phyloP scores from a whole-genome alignment of 2,113 vertebrate species.

The Lichenostomus cassidix region DNA sequence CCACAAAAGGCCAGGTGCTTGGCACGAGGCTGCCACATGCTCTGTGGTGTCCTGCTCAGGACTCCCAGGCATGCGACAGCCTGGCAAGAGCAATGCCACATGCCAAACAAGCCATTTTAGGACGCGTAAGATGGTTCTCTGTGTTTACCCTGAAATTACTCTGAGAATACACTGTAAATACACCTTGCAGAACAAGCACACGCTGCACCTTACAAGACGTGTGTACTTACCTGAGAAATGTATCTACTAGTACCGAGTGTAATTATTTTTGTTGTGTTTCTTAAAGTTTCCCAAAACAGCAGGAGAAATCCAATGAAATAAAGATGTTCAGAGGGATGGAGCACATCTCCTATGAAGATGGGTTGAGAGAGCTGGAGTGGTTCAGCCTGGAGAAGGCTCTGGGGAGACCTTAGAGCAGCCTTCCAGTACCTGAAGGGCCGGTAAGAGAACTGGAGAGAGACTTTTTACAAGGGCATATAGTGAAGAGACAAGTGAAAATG shows the following conservation, averaged over 20 bases:
- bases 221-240: background rate
- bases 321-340: background rate
- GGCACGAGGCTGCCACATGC: background rate
- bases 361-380: background rate
- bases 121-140: background rate
- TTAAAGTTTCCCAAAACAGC: background rate
- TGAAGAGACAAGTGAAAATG: background rate
- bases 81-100: background rate
- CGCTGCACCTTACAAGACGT: background rate
- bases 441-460: background rate
- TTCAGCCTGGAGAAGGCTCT: background rate
- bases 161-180: background rate
- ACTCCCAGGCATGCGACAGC: background rate
- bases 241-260: too few species aligned
- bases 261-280: background rate
- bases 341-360: background rate
- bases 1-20: background rate
- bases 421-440: background rate
- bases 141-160: background rate
- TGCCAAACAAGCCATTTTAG: background rate
- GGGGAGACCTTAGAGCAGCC: background rate
- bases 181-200: background rate
- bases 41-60: background rate
- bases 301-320: background rate
- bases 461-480: background rate